Evolutionary conservation across 2,113 vertebrate species (phyloP).

Genomic region (Lasiurus cinereus): DNA sequence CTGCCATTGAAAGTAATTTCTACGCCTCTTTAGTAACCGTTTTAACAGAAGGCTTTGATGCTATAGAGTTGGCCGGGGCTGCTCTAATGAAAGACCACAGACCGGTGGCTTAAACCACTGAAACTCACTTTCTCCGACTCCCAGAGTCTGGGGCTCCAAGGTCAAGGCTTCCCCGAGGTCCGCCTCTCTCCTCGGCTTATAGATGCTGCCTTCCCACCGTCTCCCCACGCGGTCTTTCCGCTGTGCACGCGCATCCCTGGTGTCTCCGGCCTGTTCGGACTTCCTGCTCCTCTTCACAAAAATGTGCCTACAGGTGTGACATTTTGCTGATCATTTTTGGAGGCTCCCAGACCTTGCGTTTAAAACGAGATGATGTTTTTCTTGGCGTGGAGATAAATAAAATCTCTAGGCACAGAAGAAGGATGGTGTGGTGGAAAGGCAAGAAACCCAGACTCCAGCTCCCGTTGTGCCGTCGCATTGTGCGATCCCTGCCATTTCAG

Average conservation of each 20-base stretch:
- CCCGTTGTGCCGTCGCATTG: not conserved
- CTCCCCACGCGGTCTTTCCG: not conserved
- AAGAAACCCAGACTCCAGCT: not conserved
- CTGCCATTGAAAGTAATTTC: not conserved
- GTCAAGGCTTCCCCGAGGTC: not conserved
- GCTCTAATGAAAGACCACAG: not conserved
- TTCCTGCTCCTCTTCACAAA: not conserved
- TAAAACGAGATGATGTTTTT: constrained; percentile 11
- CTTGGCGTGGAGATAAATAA: not conserved
- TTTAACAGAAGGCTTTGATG: not conserved
- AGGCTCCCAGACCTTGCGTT: not conserved
- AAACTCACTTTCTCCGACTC: not conserved
- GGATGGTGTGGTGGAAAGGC: not conserved
- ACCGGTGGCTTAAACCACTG: not conserved
- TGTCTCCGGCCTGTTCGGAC: not conserved
- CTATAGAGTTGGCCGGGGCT: not conserved
- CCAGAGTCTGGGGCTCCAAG: not conserved
- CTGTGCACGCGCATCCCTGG: not conserved
- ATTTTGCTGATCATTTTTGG: constrained; percentile 27
- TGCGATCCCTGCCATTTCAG: not conserved
- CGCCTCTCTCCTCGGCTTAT: not conserved
- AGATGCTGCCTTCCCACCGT: not conserved
- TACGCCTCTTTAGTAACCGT: not conserved
- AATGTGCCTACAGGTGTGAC: not conserved
- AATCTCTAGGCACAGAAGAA: not conserved